Evolutionary conservation across 2,797 vertebrate genomes (phyloP).

Genomic region (Pipistrellus pygmaeus): DNA sequence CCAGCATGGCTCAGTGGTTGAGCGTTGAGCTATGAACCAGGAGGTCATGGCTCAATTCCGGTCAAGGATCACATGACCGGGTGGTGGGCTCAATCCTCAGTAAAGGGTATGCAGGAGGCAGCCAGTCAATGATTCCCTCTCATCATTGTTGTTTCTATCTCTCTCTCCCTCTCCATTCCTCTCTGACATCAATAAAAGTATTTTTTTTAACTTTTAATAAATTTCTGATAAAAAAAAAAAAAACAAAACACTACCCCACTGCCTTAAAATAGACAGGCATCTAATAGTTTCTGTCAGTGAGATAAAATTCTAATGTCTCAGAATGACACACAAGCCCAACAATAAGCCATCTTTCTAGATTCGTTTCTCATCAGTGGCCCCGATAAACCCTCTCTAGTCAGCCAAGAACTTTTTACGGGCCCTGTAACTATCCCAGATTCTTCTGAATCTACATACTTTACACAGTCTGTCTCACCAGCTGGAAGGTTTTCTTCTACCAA

Average conservation of each 20-base stretch:
- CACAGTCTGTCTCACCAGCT: not conserved
- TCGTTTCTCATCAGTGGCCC: not conserved
- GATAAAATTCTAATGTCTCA: not conserved
- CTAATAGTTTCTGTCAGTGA: not conserved
- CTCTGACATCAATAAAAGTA: too few species aligned
- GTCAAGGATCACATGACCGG: too few species aligned
- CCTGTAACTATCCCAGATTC: not conserved
- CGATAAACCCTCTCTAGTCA: not conserved
- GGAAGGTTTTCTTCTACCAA: not conserved
- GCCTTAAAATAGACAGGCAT: not conserved
- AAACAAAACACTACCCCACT: not conserved
- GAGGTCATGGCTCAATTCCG: too few species aligned
- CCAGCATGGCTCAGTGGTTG: not conserved
- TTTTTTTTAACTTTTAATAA: not conserved
- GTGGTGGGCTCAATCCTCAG: too few species aligned
- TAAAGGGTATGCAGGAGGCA: too few species aligned
- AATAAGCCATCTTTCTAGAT: not conserved
- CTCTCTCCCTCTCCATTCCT: too few species aligned
- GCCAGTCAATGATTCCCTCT: too few species aligned
- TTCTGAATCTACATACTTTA: not conserved
- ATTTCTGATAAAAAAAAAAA: not conserved
- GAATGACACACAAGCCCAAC: not conserved
- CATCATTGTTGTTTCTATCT: too few species aligned
- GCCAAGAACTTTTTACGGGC: not conserved
- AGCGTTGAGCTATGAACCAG: not conserved